Evolutionary conservation across 2,113 vertebrate species (phyloP), one percentile per base, ranked within the genome.

Genomic region (Polyodon spathula): DNA sequence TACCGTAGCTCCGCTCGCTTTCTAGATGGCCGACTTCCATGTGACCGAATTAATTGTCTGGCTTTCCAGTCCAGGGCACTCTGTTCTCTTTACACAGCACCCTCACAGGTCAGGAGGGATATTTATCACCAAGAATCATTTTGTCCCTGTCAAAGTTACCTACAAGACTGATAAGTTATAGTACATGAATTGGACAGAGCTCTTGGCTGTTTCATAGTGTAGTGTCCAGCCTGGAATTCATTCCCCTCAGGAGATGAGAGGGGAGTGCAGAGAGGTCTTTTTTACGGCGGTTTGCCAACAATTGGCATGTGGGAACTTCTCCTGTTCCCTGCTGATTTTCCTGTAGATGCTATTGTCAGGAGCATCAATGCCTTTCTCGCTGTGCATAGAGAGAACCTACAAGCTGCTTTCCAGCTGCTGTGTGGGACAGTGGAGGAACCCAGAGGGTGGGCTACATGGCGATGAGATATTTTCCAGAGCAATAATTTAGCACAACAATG

Each of bases 131-230:
- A 27, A 27, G 27, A 27, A 27, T 27, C 27, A 2, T 27, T 27
- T 5, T 10, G 48, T 14, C 2, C 2, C 10, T 11, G 12, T 50
- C 48, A 50, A 4, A n/a, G 48, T 65, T 8, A 16, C 51, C 58
- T 64, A 0, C 54, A 67, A 72, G 62, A 70, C 59, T 51, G 52
- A 72, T 76, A 63, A 71, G 70, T 78, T 74, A 65, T 79, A 72
- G 43, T 63, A 63, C 56, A 54, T 66, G 50, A 73, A 65, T 72
- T 55, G 61, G 78, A 62, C 41, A 9, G 14, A 8, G 10, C 60
- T 9, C 50, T 27, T 50, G 12, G 53, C 41, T 17, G 38, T 39
- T 27, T 62, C 5, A 4, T 14, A 15, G 42, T 16, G 37, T 27
- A 37, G 4, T 38, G 51, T 40, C 15, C 40, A 40, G 60, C 54